These are phyloP conservation scores for Bombus vancouverensis DNA, from an alignment of 1,140 invertebrate genomes.

Conservation along the genomic window DNA sequence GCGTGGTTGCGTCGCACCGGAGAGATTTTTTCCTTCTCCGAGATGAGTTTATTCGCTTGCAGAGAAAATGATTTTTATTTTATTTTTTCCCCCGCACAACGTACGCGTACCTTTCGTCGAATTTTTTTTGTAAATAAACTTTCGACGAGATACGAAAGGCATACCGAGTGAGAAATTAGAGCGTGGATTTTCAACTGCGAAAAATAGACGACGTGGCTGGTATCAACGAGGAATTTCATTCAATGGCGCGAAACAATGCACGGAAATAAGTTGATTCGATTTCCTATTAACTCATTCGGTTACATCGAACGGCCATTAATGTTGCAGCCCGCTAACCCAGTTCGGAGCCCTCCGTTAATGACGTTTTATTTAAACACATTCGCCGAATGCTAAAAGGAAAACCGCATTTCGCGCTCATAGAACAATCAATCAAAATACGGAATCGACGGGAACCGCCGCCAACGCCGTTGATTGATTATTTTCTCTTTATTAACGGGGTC, in stretches of 20 bases:
- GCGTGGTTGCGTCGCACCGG: too few relatives aligned
- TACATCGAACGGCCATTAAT: constrained; percentile 54
- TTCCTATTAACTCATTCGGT: constrained; percentile 53
- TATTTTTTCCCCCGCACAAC: neutral
- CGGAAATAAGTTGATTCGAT: constrained; percentile 56
- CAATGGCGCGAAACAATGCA: constrained; percentile 39
- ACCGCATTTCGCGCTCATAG: constrained; percentile 45
- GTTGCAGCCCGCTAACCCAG: constrained; percentile 46
- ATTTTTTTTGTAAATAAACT: constrained; percentile 9
- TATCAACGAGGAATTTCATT: constrained; percentile 13
- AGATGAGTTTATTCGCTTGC: constrained; percentile 19
- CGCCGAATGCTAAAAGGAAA: constrained; percentile 42
- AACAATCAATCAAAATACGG: constrained; percentile 49
- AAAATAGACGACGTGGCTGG: neutral
- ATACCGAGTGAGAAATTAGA: neutral
- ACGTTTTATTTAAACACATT: constrained; percentile 50
- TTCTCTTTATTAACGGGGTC: constrained; percentile 44
- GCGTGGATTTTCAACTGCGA: neutral
- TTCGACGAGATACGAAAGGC: neutral
- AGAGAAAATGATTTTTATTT: constrained; percentile 24
- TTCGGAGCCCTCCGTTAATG: constrained; percentile 40
- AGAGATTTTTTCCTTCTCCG: too few relatives aligned
- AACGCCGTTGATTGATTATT: constrained; percentile 43
- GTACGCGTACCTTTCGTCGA: too few relatives aligned
- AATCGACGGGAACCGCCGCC: constrained; percentile 26